Conservation (phyloP, 2,888 invertebrate species). For the Drosophila fulvimacula region DNA sequence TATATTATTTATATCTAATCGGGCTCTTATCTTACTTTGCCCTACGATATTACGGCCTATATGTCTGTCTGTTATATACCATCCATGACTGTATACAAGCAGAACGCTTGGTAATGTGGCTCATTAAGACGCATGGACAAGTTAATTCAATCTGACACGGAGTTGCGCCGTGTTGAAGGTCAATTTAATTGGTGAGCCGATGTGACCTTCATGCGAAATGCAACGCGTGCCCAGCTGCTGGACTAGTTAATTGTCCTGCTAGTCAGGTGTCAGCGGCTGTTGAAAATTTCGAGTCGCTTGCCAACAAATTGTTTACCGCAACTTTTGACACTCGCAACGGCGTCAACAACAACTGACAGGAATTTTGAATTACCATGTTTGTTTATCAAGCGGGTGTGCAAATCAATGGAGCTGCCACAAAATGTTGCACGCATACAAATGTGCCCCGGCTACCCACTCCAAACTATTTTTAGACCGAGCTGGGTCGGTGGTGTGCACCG, state of each 20-base stretch:
- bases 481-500: too few relatives aligned
- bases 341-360: neutral
- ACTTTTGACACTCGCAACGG: neutral
- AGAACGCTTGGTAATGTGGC: conserved; percentile 10
- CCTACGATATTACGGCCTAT: neutral
- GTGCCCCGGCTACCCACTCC: neutral
- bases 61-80: too few relatives aligned
- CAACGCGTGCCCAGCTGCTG: conserved; percentile 18
- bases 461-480: conserved; percentile 31
- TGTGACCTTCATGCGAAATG: conserved; percentile 6
- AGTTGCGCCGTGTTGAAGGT: neutral
- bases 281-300: neutral
- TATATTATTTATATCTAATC: neutral
- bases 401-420: conserved; percentile 40
- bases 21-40: neutral
- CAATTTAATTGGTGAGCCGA: conserved; percentile 1
- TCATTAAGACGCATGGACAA: conserved; percentile 12
- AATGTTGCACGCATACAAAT: conserved; percentile 26
- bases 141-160: conserved; percentile 4
- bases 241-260: neutral
- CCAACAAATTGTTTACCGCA: conserved; percentile 3
- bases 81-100: neutral
- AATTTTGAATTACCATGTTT: neutral
- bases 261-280: conserved; percentile 6
- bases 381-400: neutral